Evolutionary conservation across 2,113 vertebrate genomes (phyloP), one percentile per base, ranked within the genome.

Genomic region (Caranx melampygus): DNA sequence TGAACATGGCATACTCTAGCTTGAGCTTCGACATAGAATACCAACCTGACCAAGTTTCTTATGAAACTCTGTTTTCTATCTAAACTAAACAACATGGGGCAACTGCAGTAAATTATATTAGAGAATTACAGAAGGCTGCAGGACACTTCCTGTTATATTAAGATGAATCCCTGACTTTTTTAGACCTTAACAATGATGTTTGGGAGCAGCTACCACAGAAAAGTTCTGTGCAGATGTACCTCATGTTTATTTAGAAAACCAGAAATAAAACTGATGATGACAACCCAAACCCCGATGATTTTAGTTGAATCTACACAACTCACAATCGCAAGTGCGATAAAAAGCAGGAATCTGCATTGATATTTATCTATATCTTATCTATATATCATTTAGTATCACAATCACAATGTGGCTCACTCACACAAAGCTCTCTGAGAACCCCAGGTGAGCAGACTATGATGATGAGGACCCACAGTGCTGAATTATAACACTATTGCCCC

Each of bases 401-500:
- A 33, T 65, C 12, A 14, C 26, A 42, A 7, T 78, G 54, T 74
- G 21, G 47, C 49, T 67, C 45, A 73, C 72, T 44, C 68, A 18
- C 18, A 68, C 12, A 71, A 65, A 14, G 3, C 33, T 52, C 35
- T 21, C 40, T 55, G 14, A 62, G 44, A 55, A 72, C 60, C 55
- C 16, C 10, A 21, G 52, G 31, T 49, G 61, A 26, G 26, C 26
- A 26, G 26, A 26, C 26, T 26, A 26, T 26, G 26, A 26, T 26
- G 26, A 26, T 26, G 26, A 26, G 26, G 26, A 82, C 68, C 59
- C 45, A 55, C 9, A n/a, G 54, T 5, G 1, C 69, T 75, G 54
- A 83, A 78, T 72, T 69, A 79, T 13, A 12, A 71, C 52, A 64
- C 42, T 10, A 16, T 59, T 40, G 71, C 34, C 64, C n/a, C 8